Evolutionary conservation across 2,888 invertebrate species (phyloP).

Genomic region (Tipula helvola): DNA sequence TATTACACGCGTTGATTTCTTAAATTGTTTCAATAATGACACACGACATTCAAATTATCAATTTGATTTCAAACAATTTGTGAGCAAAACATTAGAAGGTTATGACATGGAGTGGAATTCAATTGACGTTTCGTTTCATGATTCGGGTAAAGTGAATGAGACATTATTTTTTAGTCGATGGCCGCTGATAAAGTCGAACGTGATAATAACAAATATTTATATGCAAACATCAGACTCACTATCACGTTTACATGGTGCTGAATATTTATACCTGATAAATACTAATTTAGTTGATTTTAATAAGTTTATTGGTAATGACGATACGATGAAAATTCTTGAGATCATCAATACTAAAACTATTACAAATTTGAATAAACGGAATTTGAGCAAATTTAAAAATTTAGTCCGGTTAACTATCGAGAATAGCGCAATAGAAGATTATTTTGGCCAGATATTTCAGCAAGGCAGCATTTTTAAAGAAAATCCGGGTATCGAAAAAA

Average conservation of each 20-base stretch:
- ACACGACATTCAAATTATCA: neutral
- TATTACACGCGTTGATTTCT: neutral
- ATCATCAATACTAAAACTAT: neutral
- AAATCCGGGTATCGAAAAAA: neutral
- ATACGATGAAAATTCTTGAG: neutral
- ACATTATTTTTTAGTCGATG: neutral
- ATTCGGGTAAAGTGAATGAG: neutral
- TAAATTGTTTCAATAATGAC: neutral
- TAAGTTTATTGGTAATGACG: neutral
- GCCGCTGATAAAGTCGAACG: neutral
- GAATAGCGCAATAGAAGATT: neutral
- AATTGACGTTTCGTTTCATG: neutral
- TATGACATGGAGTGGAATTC: neutral
- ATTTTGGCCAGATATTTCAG: neutral
- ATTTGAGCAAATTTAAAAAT: neutral
- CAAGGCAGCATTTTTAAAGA: neutral
- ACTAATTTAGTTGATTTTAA: neutral
- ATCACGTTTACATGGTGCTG: neutral
- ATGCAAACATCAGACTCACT: neutral
- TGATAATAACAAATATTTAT: neutral
- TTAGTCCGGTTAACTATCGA: neutral
- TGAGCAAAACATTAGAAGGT: neutral
- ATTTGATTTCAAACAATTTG: neutral
- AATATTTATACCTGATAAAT: neutral
- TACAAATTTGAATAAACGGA: neutral